These are phyloP conservation scores for Lasius platythorax DNA, from an alignment of 2,888 invertebrate genomes.

Conservation along the genomic window DNA sequence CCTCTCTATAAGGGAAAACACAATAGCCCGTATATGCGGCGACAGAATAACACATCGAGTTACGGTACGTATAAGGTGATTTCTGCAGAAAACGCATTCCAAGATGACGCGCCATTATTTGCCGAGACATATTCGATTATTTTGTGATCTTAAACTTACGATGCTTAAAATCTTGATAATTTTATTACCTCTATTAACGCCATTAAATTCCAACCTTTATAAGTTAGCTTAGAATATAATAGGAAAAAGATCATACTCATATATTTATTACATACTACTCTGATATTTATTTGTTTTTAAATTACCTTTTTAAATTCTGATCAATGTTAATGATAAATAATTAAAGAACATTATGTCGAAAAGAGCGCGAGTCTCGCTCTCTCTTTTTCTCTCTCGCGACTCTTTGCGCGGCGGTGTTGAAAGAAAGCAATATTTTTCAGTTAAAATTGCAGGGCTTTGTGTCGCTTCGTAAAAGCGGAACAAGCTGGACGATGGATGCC, in stretches of 20 bases:
- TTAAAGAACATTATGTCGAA: constrained; percentile 1
- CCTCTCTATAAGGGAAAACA: constrained; percentile 70
- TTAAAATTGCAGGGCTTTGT: constrained; percentile 12
- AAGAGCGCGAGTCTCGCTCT: constrained; percentile 2
- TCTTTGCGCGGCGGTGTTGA: not conserved
- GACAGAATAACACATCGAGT: not conserved
- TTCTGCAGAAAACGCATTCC: not conserved
- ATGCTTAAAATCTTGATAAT: not conserved
- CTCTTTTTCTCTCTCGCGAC: not conserved
- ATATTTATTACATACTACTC: not conserved
- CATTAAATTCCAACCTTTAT: not conserved
- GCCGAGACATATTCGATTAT: not conserved
- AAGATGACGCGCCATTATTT: not conserved
- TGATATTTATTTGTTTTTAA: not conserved
- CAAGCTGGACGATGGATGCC: constrained; percentile 30
- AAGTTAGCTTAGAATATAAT: not conserved
- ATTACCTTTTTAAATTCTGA: not conserved
- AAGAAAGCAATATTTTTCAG: constrained; percentile 24
- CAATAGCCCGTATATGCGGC: constrained; percentile 70
- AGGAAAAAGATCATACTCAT: not conserved
- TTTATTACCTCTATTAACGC: not conserved
- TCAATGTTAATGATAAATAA: not conserved
- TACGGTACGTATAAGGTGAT: not conserved
- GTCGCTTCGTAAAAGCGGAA: constrained; percentile 18
- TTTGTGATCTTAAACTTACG: not conserved